Percentiles rank a stretch among this genome's conserved stretches.
Conservation (phyloP, 2,888 invertebrate species). For the Eustalomyia histrio region DNA sequence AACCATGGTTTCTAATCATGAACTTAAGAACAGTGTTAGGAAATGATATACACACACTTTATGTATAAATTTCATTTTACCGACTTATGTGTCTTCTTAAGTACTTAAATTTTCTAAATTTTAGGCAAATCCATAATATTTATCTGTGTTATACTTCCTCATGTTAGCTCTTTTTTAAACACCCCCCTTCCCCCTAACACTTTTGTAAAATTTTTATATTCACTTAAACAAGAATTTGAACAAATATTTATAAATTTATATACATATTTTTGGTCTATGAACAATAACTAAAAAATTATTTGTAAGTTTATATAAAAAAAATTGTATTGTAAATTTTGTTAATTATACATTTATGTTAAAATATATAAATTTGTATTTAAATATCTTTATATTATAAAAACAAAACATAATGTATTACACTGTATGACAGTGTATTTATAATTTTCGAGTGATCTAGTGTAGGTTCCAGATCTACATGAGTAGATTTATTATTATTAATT, state of each 20-base stretch:
- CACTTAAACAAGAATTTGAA: background rate
- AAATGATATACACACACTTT: background rate
- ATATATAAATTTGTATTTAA: conserved; percentile 13
- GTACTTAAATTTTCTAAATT: background rate
- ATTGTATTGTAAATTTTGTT: conserved; percentile 41
- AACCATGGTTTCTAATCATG: conserved; percentile 62
- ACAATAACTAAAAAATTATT: conserved; percentile 2
- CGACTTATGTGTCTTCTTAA: no score
- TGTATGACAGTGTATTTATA: no score
- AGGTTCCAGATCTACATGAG: no score
- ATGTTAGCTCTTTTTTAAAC: background rate
- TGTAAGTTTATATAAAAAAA: conserved; percentile 1
- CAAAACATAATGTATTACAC: no score
- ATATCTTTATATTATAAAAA: conserved; percentile 7
- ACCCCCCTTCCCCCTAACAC: background rate
- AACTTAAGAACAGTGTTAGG: conserved; percentile 50
- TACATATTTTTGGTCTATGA: background rate
- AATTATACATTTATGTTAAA: conserved; percentile 13
- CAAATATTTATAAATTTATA: background rate
- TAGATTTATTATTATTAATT: no score
- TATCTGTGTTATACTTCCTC: background rate
- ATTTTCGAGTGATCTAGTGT: no score
- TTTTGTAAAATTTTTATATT: background rate
- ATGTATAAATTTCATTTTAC: background rate
- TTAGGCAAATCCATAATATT: background rate